A percentile compares a stretch with the other conserved stretches of the same genome.
Conservation (phyloP, 2,888 invertebrate genomes). For the Lysandra bellargus region DNA sequence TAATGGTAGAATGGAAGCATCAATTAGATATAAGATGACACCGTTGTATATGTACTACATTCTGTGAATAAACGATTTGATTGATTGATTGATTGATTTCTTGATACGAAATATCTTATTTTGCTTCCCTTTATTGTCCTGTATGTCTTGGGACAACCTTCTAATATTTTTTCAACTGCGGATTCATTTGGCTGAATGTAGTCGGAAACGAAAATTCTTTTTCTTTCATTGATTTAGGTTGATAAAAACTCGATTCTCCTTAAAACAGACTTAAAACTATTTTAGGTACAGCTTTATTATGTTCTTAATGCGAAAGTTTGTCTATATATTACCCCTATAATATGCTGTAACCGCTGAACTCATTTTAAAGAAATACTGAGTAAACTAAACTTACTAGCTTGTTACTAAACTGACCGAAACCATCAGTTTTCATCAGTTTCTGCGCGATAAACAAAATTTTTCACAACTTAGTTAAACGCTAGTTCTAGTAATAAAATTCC, state of each 20-base stretch:
- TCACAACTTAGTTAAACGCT: background rate
- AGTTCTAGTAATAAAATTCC: background rate
- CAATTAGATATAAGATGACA: too few relatives aligned
- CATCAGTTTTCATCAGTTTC: too few relatives aligned
- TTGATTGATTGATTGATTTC: too few relatives aligned
- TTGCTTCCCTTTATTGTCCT: background rate
- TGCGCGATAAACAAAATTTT: background rate
- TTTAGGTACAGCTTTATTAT: background rate
- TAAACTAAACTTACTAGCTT: too few relatives aligned
- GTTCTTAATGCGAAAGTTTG: background rate
- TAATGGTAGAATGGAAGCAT: too few relatives aligned
- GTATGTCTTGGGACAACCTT: constrained; percentile 10
- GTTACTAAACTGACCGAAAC: too few relatives aligned
- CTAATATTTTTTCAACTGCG: constrained; percentile 6
- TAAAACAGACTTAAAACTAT: background rate
- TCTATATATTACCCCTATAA: too few relatives aligned
- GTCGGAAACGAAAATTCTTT: background rate
- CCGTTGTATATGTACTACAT: too few relatives aligned
- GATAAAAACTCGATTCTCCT: background rate
- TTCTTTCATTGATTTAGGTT: background rate
- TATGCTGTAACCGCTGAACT: too few relatives aligned
- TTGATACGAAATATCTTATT: background rate
- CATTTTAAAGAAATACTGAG: too few relatives aligned
- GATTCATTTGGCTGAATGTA: background rate
- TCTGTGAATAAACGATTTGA: too few relatives aligned